Base-by-base conservation (phyloP, 1,140 invertebrate species). In the Euglossa dilemma region DNA sequence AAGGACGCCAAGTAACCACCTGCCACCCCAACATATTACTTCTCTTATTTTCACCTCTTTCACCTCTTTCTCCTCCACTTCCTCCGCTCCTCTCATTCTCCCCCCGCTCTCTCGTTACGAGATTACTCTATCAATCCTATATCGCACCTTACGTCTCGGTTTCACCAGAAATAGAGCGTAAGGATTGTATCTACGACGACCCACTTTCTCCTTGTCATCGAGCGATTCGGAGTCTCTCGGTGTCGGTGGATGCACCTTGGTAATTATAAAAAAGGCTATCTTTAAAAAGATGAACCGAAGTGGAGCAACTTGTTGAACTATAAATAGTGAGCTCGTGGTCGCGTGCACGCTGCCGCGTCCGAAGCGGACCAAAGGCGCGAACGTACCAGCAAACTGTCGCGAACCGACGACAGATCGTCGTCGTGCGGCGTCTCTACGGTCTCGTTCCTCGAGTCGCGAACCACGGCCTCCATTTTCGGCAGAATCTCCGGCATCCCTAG, bases 121-220 rank as follows among this genome's bases (percentile, higher is more conserved):
- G n/a, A 54, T 86, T 59, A 79, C 36, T 45, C 36, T 45, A 52
- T 67, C 74, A 59, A 78, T 73, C 56, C 52, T 64, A 80, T 54
- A 66, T 79, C 47, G 64, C 81, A 93, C 93, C 89, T 93, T 92
- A 71, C 92, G 82, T 59, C 90, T 88, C 23, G 92, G 89, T 79
- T 92, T 93, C 63, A n/a, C 89, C 66, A 93, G 61, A 77, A 93
- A 93, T 47, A 90, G 67, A 64, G 85, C 86, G 80, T 93, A 93
- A 61, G 93, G 93, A 89, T 91, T 93, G 57, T 75, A 83, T 69
- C 63, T 80, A 66, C 45, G 80, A 50, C 66, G 85, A 85, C 52
- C 64, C 50, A 75, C 12, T 77, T 90, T 25, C 59, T 72, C 63
- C 45, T 78, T 61, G 50, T 52, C 69, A 74, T 56, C 50, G 45